Percentiles rank a stretch among this genome's conserved stretches.
phyloP scores from a whole-genome alignment of 2,113 vertebrate species.

The Noctilio leporinus region DNA sequence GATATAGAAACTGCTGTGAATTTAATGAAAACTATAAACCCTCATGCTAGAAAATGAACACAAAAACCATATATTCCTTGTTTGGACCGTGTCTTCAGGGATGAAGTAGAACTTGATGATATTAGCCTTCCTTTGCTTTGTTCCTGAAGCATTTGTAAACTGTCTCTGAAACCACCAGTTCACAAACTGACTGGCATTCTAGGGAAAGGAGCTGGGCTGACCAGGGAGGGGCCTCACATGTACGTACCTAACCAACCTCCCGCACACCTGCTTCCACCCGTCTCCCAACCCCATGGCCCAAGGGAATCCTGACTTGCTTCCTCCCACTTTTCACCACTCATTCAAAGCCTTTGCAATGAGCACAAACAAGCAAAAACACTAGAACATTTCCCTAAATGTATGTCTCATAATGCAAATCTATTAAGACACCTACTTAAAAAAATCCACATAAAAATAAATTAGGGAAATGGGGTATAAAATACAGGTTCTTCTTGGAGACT shows the following conservation, averaged over 20 bases:
- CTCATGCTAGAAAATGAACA: not conserved
- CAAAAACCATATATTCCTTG: not conserved
- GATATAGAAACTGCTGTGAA: not conserved
- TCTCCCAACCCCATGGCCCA: not conserved
- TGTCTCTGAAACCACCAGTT: not conserved
- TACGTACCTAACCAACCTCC: not conserved
- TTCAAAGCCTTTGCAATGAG: not conserved
- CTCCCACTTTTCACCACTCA: not conserved
- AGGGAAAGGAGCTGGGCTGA: not conserved
- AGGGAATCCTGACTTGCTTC: not conserved
- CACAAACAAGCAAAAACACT: not conserved
- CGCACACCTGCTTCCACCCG: not conserved
- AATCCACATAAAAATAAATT: not conserved
- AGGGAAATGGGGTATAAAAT: not conserved
- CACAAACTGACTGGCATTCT: not conserved
- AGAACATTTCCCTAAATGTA: not conserved
- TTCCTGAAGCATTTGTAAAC: not conserved
- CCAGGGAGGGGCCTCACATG: not conserved
- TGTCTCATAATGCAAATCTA: slow-evolving; percentile 9
- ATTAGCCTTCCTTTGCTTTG: slow-evolving; percentile 9
- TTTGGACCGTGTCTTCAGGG: not conserved
- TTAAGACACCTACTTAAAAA: not conserved
- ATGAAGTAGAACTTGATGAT: not conserved
- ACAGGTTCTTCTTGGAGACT: not conserved
- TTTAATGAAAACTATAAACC: not conserved